Conservation (phyloP, 2,113 vertebrate genomes). For the Rallus limicola region DNA sequence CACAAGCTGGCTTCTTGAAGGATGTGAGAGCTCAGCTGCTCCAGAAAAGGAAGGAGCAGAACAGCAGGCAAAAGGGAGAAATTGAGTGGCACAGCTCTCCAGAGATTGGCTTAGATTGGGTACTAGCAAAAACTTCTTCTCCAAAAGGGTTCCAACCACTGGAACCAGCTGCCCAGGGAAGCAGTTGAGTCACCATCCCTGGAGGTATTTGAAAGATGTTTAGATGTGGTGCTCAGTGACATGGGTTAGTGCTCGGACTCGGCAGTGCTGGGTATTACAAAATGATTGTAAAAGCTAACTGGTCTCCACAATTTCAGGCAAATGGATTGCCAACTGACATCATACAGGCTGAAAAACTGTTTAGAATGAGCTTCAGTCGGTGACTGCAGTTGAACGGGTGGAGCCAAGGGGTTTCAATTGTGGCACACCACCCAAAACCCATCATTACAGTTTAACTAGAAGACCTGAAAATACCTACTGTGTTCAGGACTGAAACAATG, state of each 20-base stretch:
- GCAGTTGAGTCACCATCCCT: background rate
- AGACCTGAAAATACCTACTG: background rate
- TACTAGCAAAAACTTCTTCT: background rate
- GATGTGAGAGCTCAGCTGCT: background rate
- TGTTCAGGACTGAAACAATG: background rate
- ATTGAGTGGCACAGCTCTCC: rapidly evolving
- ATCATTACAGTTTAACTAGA: background rate
- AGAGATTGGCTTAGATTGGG: background rate
- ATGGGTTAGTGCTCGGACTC: too few relatives aligned
- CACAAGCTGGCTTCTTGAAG: background rate
- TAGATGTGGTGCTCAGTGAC: too few relatives aligned
- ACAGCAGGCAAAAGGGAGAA: background rate
- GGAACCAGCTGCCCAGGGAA: background rate
- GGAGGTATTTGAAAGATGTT: background rate
- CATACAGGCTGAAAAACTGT: background rate
- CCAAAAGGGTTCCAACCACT: background rate
- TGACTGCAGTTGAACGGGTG: background rate
- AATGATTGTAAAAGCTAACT: background rate
- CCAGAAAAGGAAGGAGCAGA: background rate
- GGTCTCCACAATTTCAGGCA: background rate
- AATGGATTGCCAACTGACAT: background rate
- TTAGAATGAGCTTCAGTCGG: background rate
- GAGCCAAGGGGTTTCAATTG: background rate
- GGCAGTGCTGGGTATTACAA: too few relatives aligned
- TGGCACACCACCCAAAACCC: background rate